Conservation (phyloP, 2,888 invertebrate species). For the Parnassius mnemosyne region DNA sequence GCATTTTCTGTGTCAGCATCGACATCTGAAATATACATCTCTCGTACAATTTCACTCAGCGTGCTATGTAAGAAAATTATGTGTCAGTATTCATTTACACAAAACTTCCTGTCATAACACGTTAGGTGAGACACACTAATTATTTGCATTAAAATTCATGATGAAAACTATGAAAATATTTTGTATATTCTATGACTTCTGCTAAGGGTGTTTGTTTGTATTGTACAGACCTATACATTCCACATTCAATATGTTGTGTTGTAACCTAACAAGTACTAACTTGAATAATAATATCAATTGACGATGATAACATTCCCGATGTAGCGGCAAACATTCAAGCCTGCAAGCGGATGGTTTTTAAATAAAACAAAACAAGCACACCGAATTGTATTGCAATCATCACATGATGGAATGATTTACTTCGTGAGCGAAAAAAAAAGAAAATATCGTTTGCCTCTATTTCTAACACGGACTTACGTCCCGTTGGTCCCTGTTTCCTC, state of each 20-base stretch:
- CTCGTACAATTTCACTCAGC: slow-evolving; percentile 33
- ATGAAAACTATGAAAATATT: slow-evolving; percentile 12
- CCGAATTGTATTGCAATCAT: slow-evolving; percentile 71
- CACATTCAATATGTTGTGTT: slow-evolving; percentile 51
- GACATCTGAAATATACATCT: slow-evolving; percentile 53
- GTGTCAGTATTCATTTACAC: slow-evolving; percentile 41
- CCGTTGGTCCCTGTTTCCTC: slow-evolving; percentile 83
- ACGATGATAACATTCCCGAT: slow-evolving; percentile 78
- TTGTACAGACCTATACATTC: slow-evolving; percentile 69
- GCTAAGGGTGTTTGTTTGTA: slow-evolving; percentile 41
- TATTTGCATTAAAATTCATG: slow-evolving; percentile 38
- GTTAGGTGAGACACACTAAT: slow-evolving; percentile 26
- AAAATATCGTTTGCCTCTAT: slow-evolving; percentile 36
- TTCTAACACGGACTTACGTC: slow-evolving; percentile 80
- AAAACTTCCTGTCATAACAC: slow-evolving; percentile 22
- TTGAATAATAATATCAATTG: slow-evolving; percentile 38
- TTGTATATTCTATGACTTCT: slow-evolving; percentile 11
- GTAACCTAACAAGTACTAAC: slow-evolving; percentile 42
- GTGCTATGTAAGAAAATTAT: slow-evolving; percentile 50
- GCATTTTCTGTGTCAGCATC: slow-evolving; percentile 64
- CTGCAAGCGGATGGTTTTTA: slow-evolving; percentile 66
- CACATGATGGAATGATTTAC: slow-evolving; percentile 52
- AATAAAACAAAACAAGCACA: slow-evolving; percentile 65
- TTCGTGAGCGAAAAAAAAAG: slow-evolving; percentile 34
- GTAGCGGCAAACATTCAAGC: slow-evolving; percentile 66